Evolutionary conservation across 2,113 vertebrate species (phyloP), one percentile per base, ranked within the genome.

Genomic region (Bagarius yarrelli): DNA sequence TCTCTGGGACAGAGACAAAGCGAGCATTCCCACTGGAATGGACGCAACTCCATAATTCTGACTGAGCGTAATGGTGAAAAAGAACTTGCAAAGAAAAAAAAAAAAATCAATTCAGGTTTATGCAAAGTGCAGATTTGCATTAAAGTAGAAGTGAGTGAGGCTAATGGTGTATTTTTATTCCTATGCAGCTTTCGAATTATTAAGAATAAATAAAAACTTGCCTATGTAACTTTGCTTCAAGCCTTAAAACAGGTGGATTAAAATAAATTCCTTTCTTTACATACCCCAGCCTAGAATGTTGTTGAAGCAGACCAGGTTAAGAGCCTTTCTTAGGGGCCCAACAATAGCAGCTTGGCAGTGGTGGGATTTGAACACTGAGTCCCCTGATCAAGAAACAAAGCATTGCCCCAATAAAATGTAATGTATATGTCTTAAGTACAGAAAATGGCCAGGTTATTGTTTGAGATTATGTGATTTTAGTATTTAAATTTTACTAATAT

Each of bases 1-100:
- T 81, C 69, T 81, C 70, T 1, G 80, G 80, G 73, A 76, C 73
- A 82, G 80, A 76, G 80, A 76, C 25, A 67, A 66, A 82, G 70
- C 79, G 19, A 53, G 69, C 30, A 12, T 30, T 81, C 70, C 70
- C 70, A 74, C 59, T 27, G 57, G 70, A 81, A 59, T 40, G 79
- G 70, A 81, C 79, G 21, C 27, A 18, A 74, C 70, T 72, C 69
- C n/a, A 53, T 53, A 61, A 59, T 71, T 60, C 67, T 4, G 53
- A 70, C 53, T 6, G 34, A 57, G 8, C 3, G n/a, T 30, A 55
- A 71, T 71, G 78, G 78, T 57, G 16, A 30, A 71, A 80, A 53
- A 47, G 16, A 25, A 44, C 64, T 70, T 70, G 11, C 40, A n/a
- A 47, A 76, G n/a, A n/a, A n/a, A 3, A 30, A 40, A 12, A 11